Base-by-base conservation (phyloP, 64 coral and sea anemone genomes). In the Platygyra sinensis region DNA sequence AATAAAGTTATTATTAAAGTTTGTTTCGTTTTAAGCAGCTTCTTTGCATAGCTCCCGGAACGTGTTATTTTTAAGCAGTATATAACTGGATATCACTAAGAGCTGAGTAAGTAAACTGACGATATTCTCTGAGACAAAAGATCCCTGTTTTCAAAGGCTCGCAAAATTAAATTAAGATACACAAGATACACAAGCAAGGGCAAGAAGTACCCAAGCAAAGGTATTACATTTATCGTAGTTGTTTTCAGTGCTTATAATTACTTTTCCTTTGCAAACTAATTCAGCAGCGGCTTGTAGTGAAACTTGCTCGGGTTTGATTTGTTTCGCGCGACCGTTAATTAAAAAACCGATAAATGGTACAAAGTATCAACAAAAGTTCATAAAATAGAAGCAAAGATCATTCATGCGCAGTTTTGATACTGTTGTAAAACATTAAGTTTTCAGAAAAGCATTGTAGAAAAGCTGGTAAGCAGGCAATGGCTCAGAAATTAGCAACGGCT, bases 241-340 rank as follows among this genome's bases (percentile, higher is more conserved):
- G 73, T 75, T 1, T 18, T 75, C 15, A 39, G 73, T 32, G 33
- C 33, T 36, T n/a, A n/a, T n/a, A n/a, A n/a, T 32, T 75, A 3
- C 38, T 39, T 39, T 30, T 75, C 73, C 73, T 75, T 75, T 16
- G 31, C 28, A 75, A 75, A 75, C 30, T 75, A n/a, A n/a, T n/a
- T n/a, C 31, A 32, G 73, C 73, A 39, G 32, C 73, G 8, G 16
- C 73, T 75, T 75, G 28, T 38, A n/a, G n/a, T 39, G 73, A 75
- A 38, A 75, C 73, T 39, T 75, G 73, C 8, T 18, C 73, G 0
- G 31, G 8, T 75, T 38, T 30, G 11, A 75, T 75, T 38, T 20
- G 73, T 16, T 38, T 75, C 31, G 42, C 73, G 30, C 73, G 73
- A 36, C 12, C 32, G 0, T 38, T 38, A 75, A 32, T 36, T 36